Base-by-base conservation (phyloP, 1,140 invertebrate species). In the Drosophila malerkotliana region DNA sequence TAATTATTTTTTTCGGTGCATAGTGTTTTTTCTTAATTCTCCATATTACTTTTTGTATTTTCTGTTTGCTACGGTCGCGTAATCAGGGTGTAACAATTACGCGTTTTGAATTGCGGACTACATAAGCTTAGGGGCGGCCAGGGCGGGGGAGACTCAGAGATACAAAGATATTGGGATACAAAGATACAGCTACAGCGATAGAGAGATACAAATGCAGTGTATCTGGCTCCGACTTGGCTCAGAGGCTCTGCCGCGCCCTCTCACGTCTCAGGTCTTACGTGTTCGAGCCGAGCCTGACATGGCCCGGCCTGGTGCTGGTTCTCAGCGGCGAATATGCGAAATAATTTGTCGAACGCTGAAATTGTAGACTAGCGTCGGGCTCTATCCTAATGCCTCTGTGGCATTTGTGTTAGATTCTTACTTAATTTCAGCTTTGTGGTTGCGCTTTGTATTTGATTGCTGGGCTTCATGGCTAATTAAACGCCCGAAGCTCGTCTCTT, bases 21-120 rank as follows among this genome's bases (percentile, higher is more conserved):
- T 8, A 37, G 47, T 67, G 18, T 18, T 56, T 56, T 26, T 12
- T 72, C 60, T 24, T 58, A 26, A 75, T 49, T 80, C 67, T 76
- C 58, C 54, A 66, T 56, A 32, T 52, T 51, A 63, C 55, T 61
- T 67, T 55, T 59, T 58, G 39, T 75, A 56, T 51, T 77, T 54
- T 51, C 48, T 48, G 28, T 53, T 79, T 44, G 56, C 51, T 72
- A 58, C 69, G 78, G 61, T 81, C 82, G 82, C 82, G 82, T 85
- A 85, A 85, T 85, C 83, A 85, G 82, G 82, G 82, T 85, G 82
- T 85, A 85, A 87, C 82, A 85, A 85, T 87, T 78, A 87, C 78
- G 82, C 82, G 78, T 81, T 67, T 87, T 76, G 62, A 85, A 64
- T 82, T 81, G 81, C 80, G 56, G 60, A 26, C 67, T 51, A 52